phyloP scores from a whole-genome alignment of 2,797 vertebrate genomes.

The Acrossocheilus wenchowensis region DNA sequence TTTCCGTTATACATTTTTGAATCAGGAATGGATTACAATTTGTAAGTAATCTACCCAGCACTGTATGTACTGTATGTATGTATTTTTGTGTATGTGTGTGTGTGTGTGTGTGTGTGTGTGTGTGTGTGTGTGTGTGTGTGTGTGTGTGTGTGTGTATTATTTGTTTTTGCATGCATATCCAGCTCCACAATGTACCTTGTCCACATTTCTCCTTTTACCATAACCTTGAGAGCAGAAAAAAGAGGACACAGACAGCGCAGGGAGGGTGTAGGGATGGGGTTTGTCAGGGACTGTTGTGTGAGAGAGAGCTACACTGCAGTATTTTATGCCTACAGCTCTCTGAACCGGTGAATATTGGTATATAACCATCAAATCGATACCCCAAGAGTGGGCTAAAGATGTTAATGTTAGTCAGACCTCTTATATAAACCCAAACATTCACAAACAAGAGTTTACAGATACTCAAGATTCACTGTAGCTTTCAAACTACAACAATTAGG shows the following conservation, averaged over 20 bases:
- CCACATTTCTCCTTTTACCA: not conserved
- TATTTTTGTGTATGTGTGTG: not conserved
- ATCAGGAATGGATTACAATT: not conserved
- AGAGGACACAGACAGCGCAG: conserved; percentile 32
- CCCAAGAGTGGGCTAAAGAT: not conserved
- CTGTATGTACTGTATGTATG: not conserved
- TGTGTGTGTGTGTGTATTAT: not conserved
- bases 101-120: not conserved
- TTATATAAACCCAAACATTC: not conserved
- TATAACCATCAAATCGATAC: not conserved
- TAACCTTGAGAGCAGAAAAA: conserved; percentile 38
- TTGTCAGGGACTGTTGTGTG: conserved; percentile 35
- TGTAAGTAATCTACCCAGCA: not conserved
- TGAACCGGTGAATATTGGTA: conserved; percentile 22
- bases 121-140: not conserved
- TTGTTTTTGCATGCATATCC: not conserved
- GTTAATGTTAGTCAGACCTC: not conserved
- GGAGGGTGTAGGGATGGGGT: conserved; percentile 31
- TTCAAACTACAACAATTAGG: not conserved
- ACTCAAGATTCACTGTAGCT: not conserved
- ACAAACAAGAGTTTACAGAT: not conserved
- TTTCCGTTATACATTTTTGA: not conserved
- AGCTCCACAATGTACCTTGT: not conserved
- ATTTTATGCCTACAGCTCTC: conserved; percentile 44
- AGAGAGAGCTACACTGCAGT: conserved; percentile 54